Conservation (phyloP, 2,113 vertebrate genomes). For the Strix aluco region DNA sequence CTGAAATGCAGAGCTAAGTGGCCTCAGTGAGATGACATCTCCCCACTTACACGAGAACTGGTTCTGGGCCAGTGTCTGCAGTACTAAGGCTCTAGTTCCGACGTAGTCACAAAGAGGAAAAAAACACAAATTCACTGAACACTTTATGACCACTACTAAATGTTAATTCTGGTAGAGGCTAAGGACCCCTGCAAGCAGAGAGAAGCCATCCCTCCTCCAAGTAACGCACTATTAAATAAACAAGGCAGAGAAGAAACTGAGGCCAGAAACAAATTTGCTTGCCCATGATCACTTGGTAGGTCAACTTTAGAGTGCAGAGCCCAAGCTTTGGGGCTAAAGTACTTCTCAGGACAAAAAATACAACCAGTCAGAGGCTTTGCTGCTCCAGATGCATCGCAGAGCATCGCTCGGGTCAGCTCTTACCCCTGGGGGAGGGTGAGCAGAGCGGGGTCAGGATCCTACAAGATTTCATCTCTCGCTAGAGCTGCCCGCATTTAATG, state of each 20-base stretch:
- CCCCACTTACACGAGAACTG: neutral
- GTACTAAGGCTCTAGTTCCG: neutral
- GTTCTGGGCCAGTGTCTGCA: neutral
- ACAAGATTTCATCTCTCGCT: neutral
- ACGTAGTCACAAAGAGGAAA: rapidly evolving
- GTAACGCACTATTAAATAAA: rapidly evolving
- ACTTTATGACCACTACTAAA: neutral
- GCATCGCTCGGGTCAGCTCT: neutral
- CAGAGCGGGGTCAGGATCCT: neutral
- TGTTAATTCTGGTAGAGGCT: neutral
- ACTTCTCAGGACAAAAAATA: neutral
- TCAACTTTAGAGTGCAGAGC: neutral
- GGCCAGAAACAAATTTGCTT: neutral
- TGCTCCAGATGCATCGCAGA: neutral
- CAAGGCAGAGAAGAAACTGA: neutral
- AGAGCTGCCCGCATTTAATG: neutral
- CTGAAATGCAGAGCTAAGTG: neutral
- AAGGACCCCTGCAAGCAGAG: neutral
- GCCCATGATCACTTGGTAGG: rapidly evolving
- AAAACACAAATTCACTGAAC: neutral
- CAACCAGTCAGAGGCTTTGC: neutral
- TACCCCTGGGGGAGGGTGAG: neutral
- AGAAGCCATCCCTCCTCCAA: neutral
- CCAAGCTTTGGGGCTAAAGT: neutral
- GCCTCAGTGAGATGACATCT: neutral